These are phyloP conservation scores for Bucorvus abyssinicus DNA, from an alignment of 2,797 vertebrate species.

Conservation along the genomic window DNA sequence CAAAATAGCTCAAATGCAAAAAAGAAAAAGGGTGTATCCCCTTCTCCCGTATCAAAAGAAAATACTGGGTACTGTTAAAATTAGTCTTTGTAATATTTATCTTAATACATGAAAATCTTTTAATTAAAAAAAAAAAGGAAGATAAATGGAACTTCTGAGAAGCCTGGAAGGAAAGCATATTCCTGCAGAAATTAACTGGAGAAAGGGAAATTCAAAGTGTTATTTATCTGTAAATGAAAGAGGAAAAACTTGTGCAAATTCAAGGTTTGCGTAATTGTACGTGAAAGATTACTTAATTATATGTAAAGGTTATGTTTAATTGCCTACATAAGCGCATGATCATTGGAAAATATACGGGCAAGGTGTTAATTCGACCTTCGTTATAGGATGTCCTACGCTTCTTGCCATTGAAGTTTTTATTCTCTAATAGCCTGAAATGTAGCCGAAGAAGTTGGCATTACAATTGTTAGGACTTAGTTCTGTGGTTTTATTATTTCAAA, in stretches of 20 bases:
- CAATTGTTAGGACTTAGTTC: not conserved
- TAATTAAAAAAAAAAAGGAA: not conserved
- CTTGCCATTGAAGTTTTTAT: not conserved
- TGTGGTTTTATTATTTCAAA: not conserved
- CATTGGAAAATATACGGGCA: not conserved
- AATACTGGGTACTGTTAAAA: not conserved
- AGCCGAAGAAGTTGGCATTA: not conserved
- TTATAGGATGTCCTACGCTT: not conserved
- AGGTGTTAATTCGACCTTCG: not conserved
- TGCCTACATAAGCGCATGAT: not conserved
- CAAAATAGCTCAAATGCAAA: not conserved
- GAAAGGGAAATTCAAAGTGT: not conserved
- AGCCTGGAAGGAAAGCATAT: not conserved
- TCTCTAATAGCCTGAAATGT: not conserved
- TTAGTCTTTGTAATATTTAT: not conserved
- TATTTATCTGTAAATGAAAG: not conserved
- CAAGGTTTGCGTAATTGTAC: not conserved
- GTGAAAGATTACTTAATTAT: not conserved
- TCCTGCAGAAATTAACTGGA: not conserved
- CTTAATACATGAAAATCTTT: not conserved
- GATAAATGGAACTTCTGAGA: not conserved
- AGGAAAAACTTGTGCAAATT: not conserved
- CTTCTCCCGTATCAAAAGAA: not conserved
- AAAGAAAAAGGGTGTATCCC: accelerated
- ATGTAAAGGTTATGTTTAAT: not conserved